Evolutionary conservation across 2,797 vertebrate genomes (phyloP).

Genomic region (Oryzias sinensis): DNA sequence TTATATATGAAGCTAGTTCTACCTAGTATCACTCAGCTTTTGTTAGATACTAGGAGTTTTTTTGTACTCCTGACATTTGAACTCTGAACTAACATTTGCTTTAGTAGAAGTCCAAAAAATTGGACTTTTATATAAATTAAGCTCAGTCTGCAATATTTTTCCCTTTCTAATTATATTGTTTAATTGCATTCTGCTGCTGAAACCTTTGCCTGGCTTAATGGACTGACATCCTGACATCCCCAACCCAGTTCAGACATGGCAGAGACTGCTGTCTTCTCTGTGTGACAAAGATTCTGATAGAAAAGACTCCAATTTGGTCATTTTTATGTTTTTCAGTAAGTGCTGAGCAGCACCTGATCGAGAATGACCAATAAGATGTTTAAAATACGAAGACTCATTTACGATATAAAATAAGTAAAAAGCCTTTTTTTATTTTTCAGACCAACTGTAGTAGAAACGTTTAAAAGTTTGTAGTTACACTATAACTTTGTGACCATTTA

Average conservation of each 20-base stretch:
- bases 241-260: slow-evolving; percentile 20
- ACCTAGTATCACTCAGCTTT: slow-evolving; percentile 17
- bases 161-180: background rate
- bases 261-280: slow-evolving; percentile 23
- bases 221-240: background rate
- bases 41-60: background rate
- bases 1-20: slow-evolving; percentile 22
- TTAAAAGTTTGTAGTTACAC: too few species aligned
- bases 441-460: too few species aligned
- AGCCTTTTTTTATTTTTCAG: too few species aligned
- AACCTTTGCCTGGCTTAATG: slow-evolving; percentile 27
- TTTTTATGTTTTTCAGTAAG: too few species aligned
- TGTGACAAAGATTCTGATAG: slow-evolving; percentile 23
- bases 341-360: too few species aligned
- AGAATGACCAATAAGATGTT: too few species aligned
- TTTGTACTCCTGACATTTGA: background rate
- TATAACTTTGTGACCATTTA: too few species aligned
- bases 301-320: background rate
- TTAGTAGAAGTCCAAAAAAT: background rate
- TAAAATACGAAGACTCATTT: too few species aligned
- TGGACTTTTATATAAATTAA: background rate
- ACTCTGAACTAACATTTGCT: background rate
- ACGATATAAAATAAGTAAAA: too few species aligned
- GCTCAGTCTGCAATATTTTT: background rate
- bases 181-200: background rate